Conservation (phyloP, 2,113 vertebrate genomes). For the Delphinus delphis region DNA sequence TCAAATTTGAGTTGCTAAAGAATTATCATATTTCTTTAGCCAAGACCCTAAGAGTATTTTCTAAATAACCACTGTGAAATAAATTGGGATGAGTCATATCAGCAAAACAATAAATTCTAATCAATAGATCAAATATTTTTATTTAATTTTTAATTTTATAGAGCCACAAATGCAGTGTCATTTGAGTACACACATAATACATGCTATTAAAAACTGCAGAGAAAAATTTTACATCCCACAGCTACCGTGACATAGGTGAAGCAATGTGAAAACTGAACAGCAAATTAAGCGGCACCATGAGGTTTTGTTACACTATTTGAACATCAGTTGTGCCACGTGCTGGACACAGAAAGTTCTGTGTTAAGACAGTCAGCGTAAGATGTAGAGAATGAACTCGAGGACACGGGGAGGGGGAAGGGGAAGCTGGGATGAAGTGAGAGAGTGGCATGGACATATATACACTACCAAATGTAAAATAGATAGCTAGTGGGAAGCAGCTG, state of each 20-base stretch:
- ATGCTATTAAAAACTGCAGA: background rate
- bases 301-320: background rate
- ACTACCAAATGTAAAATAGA: too few species aligned
- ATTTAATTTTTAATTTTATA: background rate
- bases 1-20: background rate
- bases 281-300: background rate
- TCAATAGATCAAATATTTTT: background rate
- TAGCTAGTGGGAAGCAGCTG: too few species aligned
- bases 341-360: background rate
- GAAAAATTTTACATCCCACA: background rate
- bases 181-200: background rate
- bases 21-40: slow-evolving; percentile 9
- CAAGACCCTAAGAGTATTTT: background rate
- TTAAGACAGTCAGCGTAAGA: background rate
- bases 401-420: too few species aligned
- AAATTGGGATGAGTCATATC: background rate
- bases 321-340: background rate
- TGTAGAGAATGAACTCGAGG: too few species aligned
- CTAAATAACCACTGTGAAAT: background rate
- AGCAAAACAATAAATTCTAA: background rate
- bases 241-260: background rate
- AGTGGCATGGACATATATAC: too few species aligned
- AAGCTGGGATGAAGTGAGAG: too few species aligned
- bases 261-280: background rate
- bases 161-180: background rate